phyloP scores from a whole-genome alignment of 2,797 vertebrate genomes.

The Neosalanx taihuensis region DNA sequence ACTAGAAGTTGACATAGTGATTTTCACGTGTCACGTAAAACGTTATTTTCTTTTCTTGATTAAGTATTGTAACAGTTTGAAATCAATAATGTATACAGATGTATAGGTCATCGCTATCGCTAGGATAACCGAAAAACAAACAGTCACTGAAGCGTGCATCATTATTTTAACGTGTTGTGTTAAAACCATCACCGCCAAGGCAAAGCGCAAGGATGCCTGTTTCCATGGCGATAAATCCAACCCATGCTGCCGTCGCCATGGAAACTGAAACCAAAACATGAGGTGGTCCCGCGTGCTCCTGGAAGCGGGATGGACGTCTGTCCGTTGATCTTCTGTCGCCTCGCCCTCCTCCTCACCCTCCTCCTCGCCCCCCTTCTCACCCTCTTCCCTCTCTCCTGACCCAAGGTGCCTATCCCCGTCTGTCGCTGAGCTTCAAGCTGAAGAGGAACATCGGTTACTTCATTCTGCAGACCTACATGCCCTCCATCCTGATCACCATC shows the following conservation, averaged over 20 bases:
- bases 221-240: conserved; percentile 68
- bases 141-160: neutral
- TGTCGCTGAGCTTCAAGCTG: conserved; percentile 90
- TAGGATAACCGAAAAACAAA: neutral
- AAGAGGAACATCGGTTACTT: conserved; percentile 97
- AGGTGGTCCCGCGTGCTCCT: conserved; percentile 47
- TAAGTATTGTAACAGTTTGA: conserved; percentile 22
- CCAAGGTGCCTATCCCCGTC: conserved; percentile 90
- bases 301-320: neutral
- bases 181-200: conserved; percentile 27
- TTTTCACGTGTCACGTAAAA: too few relatives aligned
- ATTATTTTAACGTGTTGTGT: conserved; percentile 30
- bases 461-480: conserved; percentile 96
- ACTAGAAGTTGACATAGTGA: too few relatives aligned
- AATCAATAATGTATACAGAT: conserved; percentile 34
- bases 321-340: neutral
- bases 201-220: conserved; percentile 54
- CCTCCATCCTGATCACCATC: conserved; percentile 93
- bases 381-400: neutral
- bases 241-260: conserved; percentile 62
- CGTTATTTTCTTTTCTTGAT: neutral
- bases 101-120: conserved; percentile 32
- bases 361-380: neutral
- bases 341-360: too few relatives aligned
- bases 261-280: conserved; percentile 71